Evolutionary conservation across 2,797 vertebrate genomes (phyloP).

Genomic region (Sphaeramia orbicularis): DNA sequence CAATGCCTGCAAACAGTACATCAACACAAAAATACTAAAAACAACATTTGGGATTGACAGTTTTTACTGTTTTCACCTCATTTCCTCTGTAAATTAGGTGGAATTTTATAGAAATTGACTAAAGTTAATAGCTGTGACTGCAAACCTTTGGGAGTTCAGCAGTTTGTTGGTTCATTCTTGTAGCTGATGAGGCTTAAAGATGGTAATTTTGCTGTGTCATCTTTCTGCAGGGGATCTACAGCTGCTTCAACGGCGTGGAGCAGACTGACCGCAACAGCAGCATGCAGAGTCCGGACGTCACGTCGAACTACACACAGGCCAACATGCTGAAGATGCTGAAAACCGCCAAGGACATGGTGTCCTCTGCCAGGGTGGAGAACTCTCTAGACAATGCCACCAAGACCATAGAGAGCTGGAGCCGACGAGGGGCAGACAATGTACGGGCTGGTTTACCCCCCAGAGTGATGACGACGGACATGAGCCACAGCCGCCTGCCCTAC

Average conservation of each 20-base stretch:
- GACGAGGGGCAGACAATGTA: slow-evolving; percentile 83
- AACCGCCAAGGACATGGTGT: slow-evolving; percentile 96
- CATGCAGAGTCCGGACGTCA: slow-evolving; percentile 90
- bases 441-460: slow-evolving; percentile 74
- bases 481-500: slow-evolving; percentile 78
- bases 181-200: slow-evolving; percentile 1
- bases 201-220: not conserved
- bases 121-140: slow-evolving; percentile 5
- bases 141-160: slow-evolving; percentile 1
- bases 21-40: not conserved
- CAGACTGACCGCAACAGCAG: slow-evolving; percentile 80
- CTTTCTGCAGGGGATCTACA: slow-evolving; percentile 93
- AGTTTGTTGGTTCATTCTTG: not conserved
- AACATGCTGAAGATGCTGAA: slow-evolving; percentile 97
- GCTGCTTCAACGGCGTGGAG: slow-evolving; percentile 96
- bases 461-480: slow-evolving; percentile 68
- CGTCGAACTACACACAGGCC: slow-evolving; percentile 91
- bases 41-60: slow-evolving; percentile 15
- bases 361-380: slow-evolving; percentile 90
- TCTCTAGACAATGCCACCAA: slow-evolving; percentile 95
- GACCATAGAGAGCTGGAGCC: slow-evolving; percentile 93
- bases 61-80: slow-evolving; percentile 27
- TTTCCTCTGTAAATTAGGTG: slow-evolving; percentile 15
- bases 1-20: no score
- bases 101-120: slow-evolving; percentile 4